Percentiles rank a stretch among this genome's conserved stretches.
phyloP scores from a whole-genome alignment of 2,888 invertebrate genomes.

The Syrphus vitripennis region DNA sequence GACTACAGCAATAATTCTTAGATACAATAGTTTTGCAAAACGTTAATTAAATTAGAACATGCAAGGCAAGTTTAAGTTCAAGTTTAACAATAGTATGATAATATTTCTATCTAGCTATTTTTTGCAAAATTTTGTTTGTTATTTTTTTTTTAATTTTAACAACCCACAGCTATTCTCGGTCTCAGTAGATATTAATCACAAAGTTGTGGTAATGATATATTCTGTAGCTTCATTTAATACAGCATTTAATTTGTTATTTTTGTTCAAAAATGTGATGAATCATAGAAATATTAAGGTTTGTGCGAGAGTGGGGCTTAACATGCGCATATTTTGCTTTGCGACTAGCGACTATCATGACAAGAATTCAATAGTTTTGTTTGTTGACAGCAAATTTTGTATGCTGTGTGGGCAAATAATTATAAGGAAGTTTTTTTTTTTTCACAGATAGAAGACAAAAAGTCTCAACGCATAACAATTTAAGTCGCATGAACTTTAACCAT shows the following conservation, averaged over 20 bases:
- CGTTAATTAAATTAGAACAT: constrained; percentile 41
- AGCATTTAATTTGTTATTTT: neutral
- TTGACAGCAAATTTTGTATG: neutral
- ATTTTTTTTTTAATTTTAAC: neutral
- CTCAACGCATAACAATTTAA: too few species aligned
- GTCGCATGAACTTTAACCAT: neutral
- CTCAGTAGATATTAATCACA: neutral
- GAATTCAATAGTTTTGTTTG: neutral
- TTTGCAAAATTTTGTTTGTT: neutral
- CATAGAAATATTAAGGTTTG: neutral
- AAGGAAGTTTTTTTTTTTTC: neutral
- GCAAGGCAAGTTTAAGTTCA: constrained; percentile 52
- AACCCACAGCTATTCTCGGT: neutral
- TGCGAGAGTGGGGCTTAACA: neutral
- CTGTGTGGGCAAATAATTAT: neutral
- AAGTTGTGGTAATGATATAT: neutral
- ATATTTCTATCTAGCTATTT: constrained; percentile 6
- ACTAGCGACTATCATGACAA: neutral
- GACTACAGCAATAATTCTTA: neutral
- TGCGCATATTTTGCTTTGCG: neutral
- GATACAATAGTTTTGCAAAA: constrained; percentile 9
- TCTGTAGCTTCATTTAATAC: neutral
- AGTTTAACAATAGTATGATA: constrained; percentile 33
- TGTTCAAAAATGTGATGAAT: neutral
- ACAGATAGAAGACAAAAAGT: too few species aligned